These are phyloP conservation scores for Neopipo cinnamomea DNA, from an alignment of 2,113 vertebrate species.

Conservation along the genomic window DNA sequence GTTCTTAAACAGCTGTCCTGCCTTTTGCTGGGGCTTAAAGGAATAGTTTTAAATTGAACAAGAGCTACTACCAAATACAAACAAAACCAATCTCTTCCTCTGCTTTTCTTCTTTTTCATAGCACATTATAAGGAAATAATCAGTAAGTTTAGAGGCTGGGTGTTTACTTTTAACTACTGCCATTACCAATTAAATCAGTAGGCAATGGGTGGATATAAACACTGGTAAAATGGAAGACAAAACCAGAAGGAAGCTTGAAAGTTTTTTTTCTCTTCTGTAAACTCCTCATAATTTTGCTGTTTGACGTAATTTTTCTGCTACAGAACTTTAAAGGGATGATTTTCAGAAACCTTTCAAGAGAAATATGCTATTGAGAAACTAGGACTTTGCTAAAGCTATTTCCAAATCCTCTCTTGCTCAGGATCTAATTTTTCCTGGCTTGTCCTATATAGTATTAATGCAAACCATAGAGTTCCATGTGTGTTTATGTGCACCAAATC, in stretches of 20 bases:
- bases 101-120: neutral
- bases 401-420: neutral
- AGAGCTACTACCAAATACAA: neutral
- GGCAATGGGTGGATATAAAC: neutral
- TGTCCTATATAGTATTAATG: neutral
- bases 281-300: neutral
- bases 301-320: neutral
- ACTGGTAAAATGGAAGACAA: neutral
- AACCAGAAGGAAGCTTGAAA: neutral
- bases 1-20: neutral
- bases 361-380: neutral
- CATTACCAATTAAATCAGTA: neutral
- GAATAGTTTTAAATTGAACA: neutral
- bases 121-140: neutral
- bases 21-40: neutral
- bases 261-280: neutral
- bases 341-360: neutral
- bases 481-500: neutral
- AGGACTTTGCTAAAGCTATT: neutral
- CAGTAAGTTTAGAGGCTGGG: neutral
- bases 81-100: neutral
- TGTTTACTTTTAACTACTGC: neutral
- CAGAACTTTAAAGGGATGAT: neutral
- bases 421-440: neutral
- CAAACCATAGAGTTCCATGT: neutral